Percentiles rank a stretch among this genome's conserved stretches.
Evolutionary conservation across 2,113 vertebrate species (phyloP).

Genomic region (Pomatorhinus ruficollis): DNA sequence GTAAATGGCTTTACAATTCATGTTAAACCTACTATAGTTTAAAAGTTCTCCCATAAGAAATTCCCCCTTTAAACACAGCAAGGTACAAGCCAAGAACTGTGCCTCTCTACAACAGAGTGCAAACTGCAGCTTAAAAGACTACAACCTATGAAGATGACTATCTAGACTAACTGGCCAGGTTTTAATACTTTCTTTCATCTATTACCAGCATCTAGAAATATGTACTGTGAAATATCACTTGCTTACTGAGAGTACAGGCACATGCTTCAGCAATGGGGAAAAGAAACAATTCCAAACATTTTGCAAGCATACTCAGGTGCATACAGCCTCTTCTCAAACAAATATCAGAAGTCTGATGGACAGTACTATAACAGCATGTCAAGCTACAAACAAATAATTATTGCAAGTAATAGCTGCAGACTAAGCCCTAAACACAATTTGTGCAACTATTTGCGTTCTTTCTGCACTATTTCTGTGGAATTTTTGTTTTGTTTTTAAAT

Average conservation of each 20-base stretch:
- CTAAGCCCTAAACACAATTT: constrained; percentile 44
- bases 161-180: constrained; percentile 61
- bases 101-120: constrained; percentile 68
- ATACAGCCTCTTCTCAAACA: constrained; percentile 28
- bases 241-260: constrained; percentile 57
- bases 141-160: constrained; percentile 59
- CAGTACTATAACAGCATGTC: background rate
- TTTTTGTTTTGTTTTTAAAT: constrained; percentile 35
- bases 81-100: constrained; percentile 65
- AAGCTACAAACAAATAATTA: constrained; percentile 41
- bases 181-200: constrained; percentile 61
- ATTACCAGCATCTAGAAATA: constrained; percentile 63
- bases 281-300: constrained; percentile 8
- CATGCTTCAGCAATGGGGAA: constrained; percentile 26
- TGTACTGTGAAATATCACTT: constrained; percentile 51
- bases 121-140: constrained; percentile 66
- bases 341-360: background rate
- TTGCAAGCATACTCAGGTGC: constrained; percentile 42
- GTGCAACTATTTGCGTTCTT: constrained; percentile 54
- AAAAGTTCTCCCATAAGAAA: constrained; percentile 56
- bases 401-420: constrained; percentile 36
- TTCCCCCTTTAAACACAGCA: constrained; percentile 66
- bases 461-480: constrained; percentile 37
- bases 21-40: constrained; percentile 58
- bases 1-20: constrained; percentile 67